Base-by-base conservation (phyloP, 2,888 invertebrate genomes). In the Scaptomyza flava region DNA sequence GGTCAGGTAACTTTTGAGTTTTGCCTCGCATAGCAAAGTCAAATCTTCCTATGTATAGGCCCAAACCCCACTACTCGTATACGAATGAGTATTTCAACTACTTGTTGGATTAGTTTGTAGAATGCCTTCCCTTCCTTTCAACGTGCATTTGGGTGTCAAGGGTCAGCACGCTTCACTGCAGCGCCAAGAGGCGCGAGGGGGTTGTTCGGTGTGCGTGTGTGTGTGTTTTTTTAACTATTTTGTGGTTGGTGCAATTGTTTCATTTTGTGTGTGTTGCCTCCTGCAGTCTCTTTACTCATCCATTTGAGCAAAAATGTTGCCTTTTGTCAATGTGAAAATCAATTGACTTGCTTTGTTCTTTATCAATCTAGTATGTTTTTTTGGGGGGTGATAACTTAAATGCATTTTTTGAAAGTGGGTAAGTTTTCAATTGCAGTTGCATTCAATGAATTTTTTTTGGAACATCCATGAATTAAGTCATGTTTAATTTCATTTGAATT, bases 1-100 rank as follows among this genome's bases (percentile, higher is more conserved):
- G 72, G 51, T 43, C 70, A 72, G 75, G 66, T 72, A 81, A 81
- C 68, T 78, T 81, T 78, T 83, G 58, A 74, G 64, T 68, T 56
- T 51, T 36, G 23, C 23, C 36, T 59, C 31, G 41, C 31, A 52
- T 53, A 5, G 30, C 60, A 45, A 66, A 53, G 62, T 31, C 43
- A 59, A 60, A 74, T 52, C 60, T 46, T 56, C 43, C 23, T 12
- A 42, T 54, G 50, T 57, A 54, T 66, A 72, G 61, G 48, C 48
- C 56, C 9, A 27, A 17, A 38, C 51, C 42, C 46, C 33, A 31
- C 23, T 17, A 23, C 23, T 23, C 3, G 9, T 17, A 58, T 8
- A 38, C 31, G 51, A 14, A 47, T 23, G 43, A 50, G 31, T 69
- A 38, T 51, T 51, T 36, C 30, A 70, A 72, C 72, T 64, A 57